Evolutionary conservation across 2,113 vertebrate genomes (phyloP), one percentile per base, ranked within the genome.

Genomic region (Ceyx melanurus): DNA sequence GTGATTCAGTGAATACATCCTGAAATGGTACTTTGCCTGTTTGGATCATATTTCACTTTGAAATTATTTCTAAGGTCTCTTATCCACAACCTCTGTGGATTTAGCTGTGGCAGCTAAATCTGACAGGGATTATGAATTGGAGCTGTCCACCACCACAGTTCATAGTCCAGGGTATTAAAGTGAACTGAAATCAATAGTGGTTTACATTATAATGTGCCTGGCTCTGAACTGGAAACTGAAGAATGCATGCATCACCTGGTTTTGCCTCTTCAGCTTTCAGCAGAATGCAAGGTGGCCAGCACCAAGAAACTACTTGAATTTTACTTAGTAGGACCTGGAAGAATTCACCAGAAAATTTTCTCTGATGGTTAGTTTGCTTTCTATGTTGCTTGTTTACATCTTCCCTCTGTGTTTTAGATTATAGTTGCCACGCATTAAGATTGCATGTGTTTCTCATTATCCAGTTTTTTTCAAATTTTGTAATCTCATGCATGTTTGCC

Each of bases 101-200:
- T 95, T 95, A 93, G 56, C 58, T 95, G 60, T 89, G 88, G 91
- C 82, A 89, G 62, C 62, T 79, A 43, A 79, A 88, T 91, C 85
- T 89, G 78, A 77, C 71, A 62, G 37, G 54, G 51, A 82, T 94
- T 96, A 92, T 89, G 82, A 87, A 93, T 85, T 93, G 85, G 87
- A 95, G 82, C 54, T 78, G 45, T 73, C 58, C 58, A 91, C 82
- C 85, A 95, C 82, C 72, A 60, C 94, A 96, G 89, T 89, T 93
- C 91, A 88, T 64, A 76, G 60, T 91, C 85, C 56, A 77, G 64
- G 62, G 85, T 95, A 91, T 93, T 95, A 88, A 92, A 95, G 68
- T 88, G 95, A 94, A 73, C 89, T 92, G 92, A 95, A 95, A 95
- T 95, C 93, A 95, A 94, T 96, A 95, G 71, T 91, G 90, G 85